Conservation (phyloP, 2,888 invertebrate genomes). For the Frankliniella intonsa region DNA sequence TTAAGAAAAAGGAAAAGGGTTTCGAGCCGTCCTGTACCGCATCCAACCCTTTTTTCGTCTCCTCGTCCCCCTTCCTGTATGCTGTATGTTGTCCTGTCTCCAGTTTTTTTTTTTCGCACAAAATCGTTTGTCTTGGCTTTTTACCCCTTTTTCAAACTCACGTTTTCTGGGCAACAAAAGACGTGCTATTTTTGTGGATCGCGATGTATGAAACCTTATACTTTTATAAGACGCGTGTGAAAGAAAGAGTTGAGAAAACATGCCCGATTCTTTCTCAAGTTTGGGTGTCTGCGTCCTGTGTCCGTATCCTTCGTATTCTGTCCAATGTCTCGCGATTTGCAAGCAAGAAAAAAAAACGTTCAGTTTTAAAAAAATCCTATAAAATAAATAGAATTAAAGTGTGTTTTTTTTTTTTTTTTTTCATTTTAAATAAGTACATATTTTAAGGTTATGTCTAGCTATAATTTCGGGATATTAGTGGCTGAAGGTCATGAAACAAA, state of each 20-base stretch:
- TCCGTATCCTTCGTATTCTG: neutral
- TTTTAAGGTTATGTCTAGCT: too few relatives aligned
- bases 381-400: too few relatives aligned
- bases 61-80: neutral
- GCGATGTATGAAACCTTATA: neutral
- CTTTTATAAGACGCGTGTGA: constrained; percentile 11
- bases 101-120: neutral
- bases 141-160: neutral
- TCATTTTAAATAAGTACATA: too few relatives aligned
- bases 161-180: neutral
- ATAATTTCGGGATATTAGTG: too few relatives aligned
- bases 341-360: too few relatives aligned
- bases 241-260: constrained; percentile 25
- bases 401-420: too few relatives aligned
- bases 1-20: constrained; percentile 11
- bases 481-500: too few relatives aligned
- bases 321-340: too few relatives aligned
- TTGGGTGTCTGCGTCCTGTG: neutral
- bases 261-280: neutral
- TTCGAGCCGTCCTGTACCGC: neutral
- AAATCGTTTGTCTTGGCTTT: constrained; percentile 2
- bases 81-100: neutral
- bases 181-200: neutral
- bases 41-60: constrained; percentile 3
- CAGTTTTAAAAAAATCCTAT: too few relatives aligned